Conservation (phyloP, 1,140 invertebrate species). For the Camponotus floridanus region DNA sequence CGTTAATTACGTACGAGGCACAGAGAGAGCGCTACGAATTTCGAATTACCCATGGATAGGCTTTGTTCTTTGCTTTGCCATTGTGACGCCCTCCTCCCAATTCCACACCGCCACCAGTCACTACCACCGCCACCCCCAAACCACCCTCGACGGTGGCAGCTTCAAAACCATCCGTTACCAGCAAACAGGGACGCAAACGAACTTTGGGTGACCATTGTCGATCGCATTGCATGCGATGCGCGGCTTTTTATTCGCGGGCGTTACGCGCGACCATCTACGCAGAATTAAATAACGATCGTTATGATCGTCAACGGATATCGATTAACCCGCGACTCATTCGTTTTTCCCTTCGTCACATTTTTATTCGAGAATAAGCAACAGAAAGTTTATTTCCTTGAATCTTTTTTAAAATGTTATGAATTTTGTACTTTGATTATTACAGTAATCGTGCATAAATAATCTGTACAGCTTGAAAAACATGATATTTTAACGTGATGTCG, state of each 20-base stretch:
- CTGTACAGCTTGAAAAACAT: not conserved
- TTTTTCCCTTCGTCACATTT: not conserved
- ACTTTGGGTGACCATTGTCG: constrained; percentile 72
- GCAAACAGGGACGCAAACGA: constrained; percentile 74
- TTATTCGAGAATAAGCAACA: not conserved
- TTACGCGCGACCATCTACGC: constrained; percentile 51
- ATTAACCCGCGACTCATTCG: not conserved
- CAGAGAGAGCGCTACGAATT: constrained; percentile 72
- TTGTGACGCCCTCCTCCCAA: constrained; percentile 59
- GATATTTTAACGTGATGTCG: not conserved
- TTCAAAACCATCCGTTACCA: constrained; percentile 72
- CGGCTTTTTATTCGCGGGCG: constrained; percentile 70
- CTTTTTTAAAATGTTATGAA: not conserved
- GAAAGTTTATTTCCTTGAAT: too few relatives aligned
- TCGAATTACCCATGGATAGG: constrained; percentile 77
- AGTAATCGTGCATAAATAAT: not conserved
- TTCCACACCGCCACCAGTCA: constrained; percentile 52
- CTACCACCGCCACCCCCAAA: not conserved
- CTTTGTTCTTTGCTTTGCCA: constrained; percentile 75
- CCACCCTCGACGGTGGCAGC: constrained; percentile 58
- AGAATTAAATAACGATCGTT: constrained; percentile 49
- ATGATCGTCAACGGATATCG: constrained; percentile 25
- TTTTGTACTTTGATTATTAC: too few relatives aligned
- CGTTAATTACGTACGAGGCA: constrained; percentile 74
- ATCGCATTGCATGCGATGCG: constrained; percentile 57